Conservation (phyloP, 2,113 vertebrate genomes). For the Ciconia stormi region DNA sequence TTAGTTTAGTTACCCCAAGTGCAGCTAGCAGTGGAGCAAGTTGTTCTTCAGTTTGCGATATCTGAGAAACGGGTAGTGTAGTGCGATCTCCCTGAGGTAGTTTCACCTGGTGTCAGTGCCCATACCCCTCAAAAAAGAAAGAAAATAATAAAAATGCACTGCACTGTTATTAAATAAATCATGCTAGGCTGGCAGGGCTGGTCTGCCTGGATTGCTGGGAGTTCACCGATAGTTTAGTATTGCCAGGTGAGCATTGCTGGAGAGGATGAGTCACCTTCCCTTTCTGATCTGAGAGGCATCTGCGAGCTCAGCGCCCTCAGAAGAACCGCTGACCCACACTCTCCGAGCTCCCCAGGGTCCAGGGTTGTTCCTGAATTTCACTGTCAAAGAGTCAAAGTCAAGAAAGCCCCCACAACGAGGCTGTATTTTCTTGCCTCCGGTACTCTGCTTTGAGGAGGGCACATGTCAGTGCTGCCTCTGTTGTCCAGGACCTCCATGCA, state of each 20-base stretch:
- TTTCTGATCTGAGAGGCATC: neutral
- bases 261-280: neutral
- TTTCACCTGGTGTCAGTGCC: neutral
- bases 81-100: neutral
- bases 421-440: neutral
- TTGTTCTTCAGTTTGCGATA: neutral
- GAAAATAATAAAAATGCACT: neutral
- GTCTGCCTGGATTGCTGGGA: neutral
- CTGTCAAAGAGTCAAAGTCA: neutral
- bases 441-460: neutral
- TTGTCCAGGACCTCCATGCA: neutral
- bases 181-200: neutral
- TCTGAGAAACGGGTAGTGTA: neutral
- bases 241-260: fast-evolving
- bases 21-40: neutral
- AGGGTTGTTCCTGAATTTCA: neutral
- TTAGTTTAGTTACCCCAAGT: neutral
- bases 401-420: fast-evolving
- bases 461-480: fast-evolving
- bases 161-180: neutral
- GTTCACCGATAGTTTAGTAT: neutral
- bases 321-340: neutral
- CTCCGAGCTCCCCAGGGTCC: neutral
- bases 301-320: fast-evolving
- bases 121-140: neutral